Percentiles rank a stretch among this genome's conserved stretches.
Conservation (phyloP, 2,113 vertebrate species). For the Urocitellus parryii region DNA sequence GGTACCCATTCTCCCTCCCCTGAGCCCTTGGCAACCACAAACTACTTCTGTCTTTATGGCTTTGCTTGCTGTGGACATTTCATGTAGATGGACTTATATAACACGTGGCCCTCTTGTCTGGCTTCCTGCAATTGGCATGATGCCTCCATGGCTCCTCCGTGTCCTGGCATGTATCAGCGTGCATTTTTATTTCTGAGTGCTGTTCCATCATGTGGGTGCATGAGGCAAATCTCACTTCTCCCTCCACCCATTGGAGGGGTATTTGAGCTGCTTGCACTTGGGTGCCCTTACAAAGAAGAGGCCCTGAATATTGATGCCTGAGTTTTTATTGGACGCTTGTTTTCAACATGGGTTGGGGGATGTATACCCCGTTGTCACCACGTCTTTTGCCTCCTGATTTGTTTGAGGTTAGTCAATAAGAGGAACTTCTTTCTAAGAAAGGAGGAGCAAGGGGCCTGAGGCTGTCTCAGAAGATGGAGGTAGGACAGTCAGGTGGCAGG, state of each 20-base stretch:
- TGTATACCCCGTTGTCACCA: not conserved
- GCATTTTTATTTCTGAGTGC: not conserved
- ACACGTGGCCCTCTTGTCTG: not conserved
- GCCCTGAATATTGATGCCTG: fast-evolving
- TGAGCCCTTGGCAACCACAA: not conserved
- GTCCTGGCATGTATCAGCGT: fast-evolving
- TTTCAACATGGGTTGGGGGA: not conserved
- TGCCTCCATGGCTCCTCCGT: not conserved
- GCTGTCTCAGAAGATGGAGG: not conserved
- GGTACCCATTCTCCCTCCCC: too few relatives aligned
- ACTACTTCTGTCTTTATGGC: not conserved
- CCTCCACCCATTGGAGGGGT: fast-evolving
- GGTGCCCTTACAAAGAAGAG: not conserved
- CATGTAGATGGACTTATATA: not conserved
- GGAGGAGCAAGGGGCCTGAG: too few relatives aligned
- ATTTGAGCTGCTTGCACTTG: not conserved
- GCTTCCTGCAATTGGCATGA: not conserved
- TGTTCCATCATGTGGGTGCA: not conserved
- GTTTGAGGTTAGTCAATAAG: not conserved
- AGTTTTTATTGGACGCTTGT: not conserved
- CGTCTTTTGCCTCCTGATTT: not conserved
- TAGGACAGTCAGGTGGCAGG: not conserved
- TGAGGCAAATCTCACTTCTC: not conserved
- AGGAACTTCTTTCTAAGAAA: not conserved
- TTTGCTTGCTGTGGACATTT: not conserved